Conservation (phyloP, 2,113 vertebrate genomes). For the Leiothrix lutea region DNA sequence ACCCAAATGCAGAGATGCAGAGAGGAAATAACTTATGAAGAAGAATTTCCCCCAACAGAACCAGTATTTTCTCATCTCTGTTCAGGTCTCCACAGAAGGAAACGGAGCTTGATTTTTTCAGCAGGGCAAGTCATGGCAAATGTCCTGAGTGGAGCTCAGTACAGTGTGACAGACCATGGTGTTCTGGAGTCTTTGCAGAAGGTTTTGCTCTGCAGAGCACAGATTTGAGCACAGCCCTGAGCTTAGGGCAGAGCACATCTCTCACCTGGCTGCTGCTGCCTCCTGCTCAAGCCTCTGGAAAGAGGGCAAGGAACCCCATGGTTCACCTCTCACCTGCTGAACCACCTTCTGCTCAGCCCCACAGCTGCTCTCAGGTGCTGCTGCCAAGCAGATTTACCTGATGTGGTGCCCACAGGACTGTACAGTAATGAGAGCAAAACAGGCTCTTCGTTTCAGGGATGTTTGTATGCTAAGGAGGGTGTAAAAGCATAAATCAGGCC, state of each 20-base stretch:
- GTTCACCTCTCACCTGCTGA: not conserved
- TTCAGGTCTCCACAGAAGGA: not conserved
- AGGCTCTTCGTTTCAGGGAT: not conserved
- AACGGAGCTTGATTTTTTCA: not conserved
- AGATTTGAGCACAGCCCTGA: not conserved
- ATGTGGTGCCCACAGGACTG: not conserved
- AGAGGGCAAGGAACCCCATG: fast-evolving
- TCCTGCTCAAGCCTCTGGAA: not conserved
- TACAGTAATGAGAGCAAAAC: not conserved
- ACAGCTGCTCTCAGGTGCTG: not conserved
- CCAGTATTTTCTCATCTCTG: not conserved
- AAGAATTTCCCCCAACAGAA: not conserved
- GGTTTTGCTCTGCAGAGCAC: fast-evolving
- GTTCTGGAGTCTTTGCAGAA: not conserved
- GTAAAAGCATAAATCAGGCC: conserved; percentile 30
- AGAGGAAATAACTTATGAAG: not conserved
- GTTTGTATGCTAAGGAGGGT: not conserved
- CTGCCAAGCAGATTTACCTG: not conserved
- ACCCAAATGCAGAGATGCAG: fast-evolving
- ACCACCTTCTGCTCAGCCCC: not conserved
- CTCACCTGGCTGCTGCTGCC: not conserved
- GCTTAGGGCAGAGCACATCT: not conserved
- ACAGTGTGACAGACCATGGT: fast-evolving
- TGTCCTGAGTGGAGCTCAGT: fast-evolving
- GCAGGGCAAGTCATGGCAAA: fast-evolving